Evolutionary conservation across 2,113 vertebrate genomes (phyloP).

Genomic region (Semicossyphus pulcher): DNA sequence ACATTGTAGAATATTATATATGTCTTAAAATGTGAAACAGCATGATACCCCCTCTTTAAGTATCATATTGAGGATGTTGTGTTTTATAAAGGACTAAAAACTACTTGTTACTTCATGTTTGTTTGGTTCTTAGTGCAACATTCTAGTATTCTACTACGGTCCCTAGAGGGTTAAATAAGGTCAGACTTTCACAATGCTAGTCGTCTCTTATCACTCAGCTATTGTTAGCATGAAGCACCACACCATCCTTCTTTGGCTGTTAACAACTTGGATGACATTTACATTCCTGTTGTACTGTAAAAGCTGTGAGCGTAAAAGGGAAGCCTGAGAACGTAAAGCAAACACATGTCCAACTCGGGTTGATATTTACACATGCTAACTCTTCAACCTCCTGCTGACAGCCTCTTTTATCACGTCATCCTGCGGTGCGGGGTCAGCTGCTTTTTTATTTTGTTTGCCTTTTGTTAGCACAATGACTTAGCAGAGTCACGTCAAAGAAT

Average conservation of each 20-base stretch:
- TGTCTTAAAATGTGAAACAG: too few species aligned
- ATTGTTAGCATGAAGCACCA: too few species aligned
- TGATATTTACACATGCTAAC: constrained; percentile 39
- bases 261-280: constrained; percentile 33
- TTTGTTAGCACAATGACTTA: constrained; percentile 28
- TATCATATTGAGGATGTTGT: too few species aligned
- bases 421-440: background rate
- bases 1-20: too few species aligned
- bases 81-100: too few species aligned
- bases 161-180: too few species aligned
- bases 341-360: background rate
- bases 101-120: too few species aligned
- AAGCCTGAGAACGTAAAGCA: background rate
- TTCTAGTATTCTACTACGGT: too few species aligned
- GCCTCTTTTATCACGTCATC: background rate
- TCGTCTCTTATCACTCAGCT: too few species aligned
- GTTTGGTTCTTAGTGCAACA: too few species aligned
- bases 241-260: background rate
- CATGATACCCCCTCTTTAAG: too few species aligned
- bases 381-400: constrained; percentile 1
- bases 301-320: background rate
- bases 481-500: background rate
- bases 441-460: background rate
- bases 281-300: background rate
- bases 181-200: too few species aligned